Percentiles rank a stretch among this genome's conserved stretches.
Evolutionary conservation across 1,140 invertebrate species (phyloP).

Genomic region (Cotesia glomerata): DNA sequence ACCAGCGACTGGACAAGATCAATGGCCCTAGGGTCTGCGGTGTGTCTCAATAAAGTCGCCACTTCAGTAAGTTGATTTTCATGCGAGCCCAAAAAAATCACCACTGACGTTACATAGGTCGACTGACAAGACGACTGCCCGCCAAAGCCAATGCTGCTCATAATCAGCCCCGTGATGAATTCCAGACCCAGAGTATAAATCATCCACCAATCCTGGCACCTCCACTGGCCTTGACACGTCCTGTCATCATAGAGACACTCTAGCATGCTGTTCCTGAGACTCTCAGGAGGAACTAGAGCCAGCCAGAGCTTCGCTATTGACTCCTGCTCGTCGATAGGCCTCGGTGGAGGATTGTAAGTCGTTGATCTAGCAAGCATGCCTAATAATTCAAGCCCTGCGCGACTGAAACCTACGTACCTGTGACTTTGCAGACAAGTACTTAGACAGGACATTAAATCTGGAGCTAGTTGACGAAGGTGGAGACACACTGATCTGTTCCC

Average conservation of each 20-base stretch:
- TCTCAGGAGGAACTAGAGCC: slow-evolving; percentile 51
- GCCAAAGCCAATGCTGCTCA: slow-evolving; percentile 33
- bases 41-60: slow-evolving; percentile 56
- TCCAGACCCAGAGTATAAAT: slow-evolving; percentile 57
- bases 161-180: slow-evolving; percentile 53
- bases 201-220: slow-evolving; percentile 60
- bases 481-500: slow-evolving; percentile 40
- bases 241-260: slow-evolving; percentile 52
- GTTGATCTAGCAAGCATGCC: slow-evolving; percentile 48
- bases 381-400: slow-evolving; percentile 50
- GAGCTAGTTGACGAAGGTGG: slow-evolving; percentile 52
- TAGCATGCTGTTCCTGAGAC: slow-evolving; percentile 55
- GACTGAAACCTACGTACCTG: slow-evolving; percentile 51
- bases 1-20: slow-evolving; percentile 60
- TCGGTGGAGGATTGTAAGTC: slow-evolving; percentile 38
- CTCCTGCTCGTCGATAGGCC: slow-evolving; percentile 49
- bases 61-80: slow-evolving; percentile 55
- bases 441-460: slow-evolving; percentile 52
- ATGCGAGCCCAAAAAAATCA: slow-evolving; percentile 55
- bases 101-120: slow-evolving; percentile 44
- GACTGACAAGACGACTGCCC: slow-evolving; percentile 25
- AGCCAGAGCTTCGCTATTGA: slow-evolving; percentile 54
- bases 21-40: slow-evolving; percentile 56
- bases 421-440: slow-evolving; percentile 54
- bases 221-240: slow-evolving; percentile 47